Conservation (phyloP, 2,797 vertebrate genomes). For the Micromesistius poutassou region DNA sequence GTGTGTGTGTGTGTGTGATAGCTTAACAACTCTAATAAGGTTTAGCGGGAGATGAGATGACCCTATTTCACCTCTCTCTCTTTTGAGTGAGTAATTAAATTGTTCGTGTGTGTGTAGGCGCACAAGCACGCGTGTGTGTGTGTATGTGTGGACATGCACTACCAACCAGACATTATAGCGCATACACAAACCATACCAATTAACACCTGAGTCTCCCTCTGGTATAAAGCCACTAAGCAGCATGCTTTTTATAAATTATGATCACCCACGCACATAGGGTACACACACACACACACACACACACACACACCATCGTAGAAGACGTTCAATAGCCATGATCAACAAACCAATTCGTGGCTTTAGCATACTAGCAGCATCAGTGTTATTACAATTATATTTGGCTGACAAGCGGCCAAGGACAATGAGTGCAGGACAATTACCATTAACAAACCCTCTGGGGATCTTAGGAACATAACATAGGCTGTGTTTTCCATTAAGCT, state of each 20-base stretch:
- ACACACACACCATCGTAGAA: slow-evolving; percentile 6
- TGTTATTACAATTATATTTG: slow-evolving; percentile 32
- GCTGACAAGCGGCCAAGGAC: slow-evolving; percentile 9
- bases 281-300: background rate
- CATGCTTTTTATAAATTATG: slow-evolving; percentile 59
- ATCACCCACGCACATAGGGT: slow-evolving; percentile 23
- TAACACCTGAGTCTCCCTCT: slow-evolving; percentile 56
- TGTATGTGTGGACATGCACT: background rate
- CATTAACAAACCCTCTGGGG: background rate
- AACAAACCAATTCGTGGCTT: slow-evolving; percentile 24
- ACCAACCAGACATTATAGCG: background rate
- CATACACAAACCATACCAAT: slow-evolving; percentile 40
- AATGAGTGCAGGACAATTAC: slow-evolving; percentile 3
- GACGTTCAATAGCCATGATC: slow-evolving; percentile 33
- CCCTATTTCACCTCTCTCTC: slow-evolving; percentile 58
- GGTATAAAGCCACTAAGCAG: slow-evolving; percentile 50
- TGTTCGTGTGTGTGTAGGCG: background rate
- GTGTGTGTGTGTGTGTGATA: slow-evolving; percentile 11
- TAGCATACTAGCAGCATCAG: slow-evolving; percentile 11
- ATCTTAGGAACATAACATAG: background rate
- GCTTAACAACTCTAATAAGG: slow-evolving; percentile 60
- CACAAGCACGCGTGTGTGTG: too few relatives aligned
- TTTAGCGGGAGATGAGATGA: slow-evolving; percentile 53
- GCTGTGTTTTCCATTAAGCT: background rate
- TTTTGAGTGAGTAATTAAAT: background rate